Evolutionary conservation across 2,113 vertebrate species (phyloP).

Genomic region (Apteryx owenii): DNA sequence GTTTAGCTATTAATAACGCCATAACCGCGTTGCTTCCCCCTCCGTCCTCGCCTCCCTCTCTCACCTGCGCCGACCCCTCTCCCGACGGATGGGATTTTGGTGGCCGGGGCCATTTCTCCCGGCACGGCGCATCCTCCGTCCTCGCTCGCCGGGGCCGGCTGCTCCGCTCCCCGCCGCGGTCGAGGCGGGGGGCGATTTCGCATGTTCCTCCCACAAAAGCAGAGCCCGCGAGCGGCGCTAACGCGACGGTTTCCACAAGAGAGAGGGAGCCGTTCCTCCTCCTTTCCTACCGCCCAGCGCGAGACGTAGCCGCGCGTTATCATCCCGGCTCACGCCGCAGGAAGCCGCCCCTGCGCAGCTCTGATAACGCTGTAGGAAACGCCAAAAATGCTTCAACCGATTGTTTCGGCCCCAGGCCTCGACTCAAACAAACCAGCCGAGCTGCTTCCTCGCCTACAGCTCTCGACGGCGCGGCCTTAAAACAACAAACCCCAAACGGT

Average conservation of each 20-base stretch:
- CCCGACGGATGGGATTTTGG: no score
- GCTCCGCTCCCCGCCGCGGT: no score
- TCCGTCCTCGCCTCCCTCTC: neutral
- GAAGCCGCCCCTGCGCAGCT: constrained; percentile 30
- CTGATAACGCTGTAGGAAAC: constrained; percentile 29
- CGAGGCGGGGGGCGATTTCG: neutral
- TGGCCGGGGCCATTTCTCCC: no score
- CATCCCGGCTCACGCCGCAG: neutral
- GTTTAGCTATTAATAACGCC: neutral
- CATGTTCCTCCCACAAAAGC: neutral
- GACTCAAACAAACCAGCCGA: constrained; percentile 43
- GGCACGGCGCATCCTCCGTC: no score
- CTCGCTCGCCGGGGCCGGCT: no score
- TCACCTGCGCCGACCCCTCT: no score
- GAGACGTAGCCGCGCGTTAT: neutral
- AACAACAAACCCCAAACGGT: neutral
- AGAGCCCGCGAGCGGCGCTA: rapidly evolving
- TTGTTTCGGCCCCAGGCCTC: constrained; percentile 32
- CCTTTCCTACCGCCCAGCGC: neutral
- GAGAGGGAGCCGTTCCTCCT: neutral
- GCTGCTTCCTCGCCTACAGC: constrained; percentile 20
- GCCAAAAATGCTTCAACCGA: neutral
- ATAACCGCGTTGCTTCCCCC: neutral
- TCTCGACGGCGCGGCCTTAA: neutral
- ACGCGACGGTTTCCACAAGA: neutral